These are phyloP conservation scores for Diorhabda carinulata DNA, from an alignment of 1,140 invertebrate genomes.

Conservation along the genomic window DNA sequence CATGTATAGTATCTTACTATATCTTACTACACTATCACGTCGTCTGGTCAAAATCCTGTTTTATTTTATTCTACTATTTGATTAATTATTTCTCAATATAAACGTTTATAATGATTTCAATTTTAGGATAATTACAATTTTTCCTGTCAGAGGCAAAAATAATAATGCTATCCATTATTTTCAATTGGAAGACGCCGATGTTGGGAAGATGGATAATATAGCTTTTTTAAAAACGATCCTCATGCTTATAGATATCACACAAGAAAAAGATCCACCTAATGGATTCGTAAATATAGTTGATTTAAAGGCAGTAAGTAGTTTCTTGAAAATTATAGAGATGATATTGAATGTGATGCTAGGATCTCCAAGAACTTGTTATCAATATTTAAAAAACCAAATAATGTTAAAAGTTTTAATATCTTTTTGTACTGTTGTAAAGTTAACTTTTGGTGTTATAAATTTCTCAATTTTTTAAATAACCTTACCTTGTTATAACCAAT, in stretches of 20 bases:
- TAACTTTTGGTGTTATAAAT: neutral
- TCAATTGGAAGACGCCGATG: neutral
- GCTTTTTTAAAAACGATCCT: neutral
- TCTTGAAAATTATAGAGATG: too few species aligned
- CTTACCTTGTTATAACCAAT: neutral
- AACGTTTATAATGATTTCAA: too few species aligned
- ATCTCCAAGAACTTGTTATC: neutral
- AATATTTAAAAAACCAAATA: neutral
- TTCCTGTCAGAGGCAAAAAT: neutral
- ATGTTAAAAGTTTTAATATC: neutral
- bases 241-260: neutral
- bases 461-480: neutral
- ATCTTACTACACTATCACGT: too few species aligned
- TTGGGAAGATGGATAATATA: neutral
- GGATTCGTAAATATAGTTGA: neutral
- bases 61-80: too few species aligned
- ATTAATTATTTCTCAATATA: too few species aligned
- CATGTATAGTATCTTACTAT: too few species aligned
- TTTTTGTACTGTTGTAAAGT: neutral
- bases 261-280: neutral
- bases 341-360: too few species aligned
- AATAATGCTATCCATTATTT: neutral
- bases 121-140: neutral
- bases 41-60: too few species aligned
- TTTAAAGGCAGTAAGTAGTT: neutral